These are phyloP conservation scores for Orientallactaga bullata DNA, from an alignment of 2,113 vertebrate species.

Conservation along the genomic window DNA sequence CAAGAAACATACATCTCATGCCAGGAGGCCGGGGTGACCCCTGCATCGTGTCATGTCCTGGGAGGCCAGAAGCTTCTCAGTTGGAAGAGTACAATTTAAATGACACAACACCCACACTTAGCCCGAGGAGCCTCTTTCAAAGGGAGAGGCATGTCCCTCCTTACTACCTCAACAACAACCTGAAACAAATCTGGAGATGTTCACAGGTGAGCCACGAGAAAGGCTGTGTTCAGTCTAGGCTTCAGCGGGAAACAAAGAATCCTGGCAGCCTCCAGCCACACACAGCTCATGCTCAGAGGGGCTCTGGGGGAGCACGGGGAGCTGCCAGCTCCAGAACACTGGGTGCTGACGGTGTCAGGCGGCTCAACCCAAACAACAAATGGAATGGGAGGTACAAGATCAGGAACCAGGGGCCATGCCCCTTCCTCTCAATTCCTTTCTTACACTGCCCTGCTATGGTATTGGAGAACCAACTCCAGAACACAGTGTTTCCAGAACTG, in stretches of 20 bases:
- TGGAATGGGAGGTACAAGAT: no score
- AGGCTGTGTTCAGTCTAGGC: no score
- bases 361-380: no score
- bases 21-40: not conserved
- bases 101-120: no score
- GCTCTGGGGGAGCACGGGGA: not conserved
- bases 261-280: no score
- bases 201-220: no score
- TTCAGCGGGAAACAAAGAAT: no score
- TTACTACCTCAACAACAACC: no score
- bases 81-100: not conserved
- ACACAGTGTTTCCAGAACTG: not conserved
- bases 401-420: not conserved
- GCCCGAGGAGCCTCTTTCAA: not conserved
- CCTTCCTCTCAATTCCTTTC: not conserved
- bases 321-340: not conserved
- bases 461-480: not conserved
- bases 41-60: not conserved
- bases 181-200: not conserved
- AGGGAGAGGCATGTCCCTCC: not conserved
- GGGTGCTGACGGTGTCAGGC: not conserved
- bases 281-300: no score
- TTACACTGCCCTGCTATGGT: not conserved
- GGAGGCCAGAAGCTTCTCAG: not conserved
- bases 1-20: not conserved